Evolutionary conservation across 2,888 invertebrate species (phyloP).

Genomic region (Luperina testacea): DNA sequence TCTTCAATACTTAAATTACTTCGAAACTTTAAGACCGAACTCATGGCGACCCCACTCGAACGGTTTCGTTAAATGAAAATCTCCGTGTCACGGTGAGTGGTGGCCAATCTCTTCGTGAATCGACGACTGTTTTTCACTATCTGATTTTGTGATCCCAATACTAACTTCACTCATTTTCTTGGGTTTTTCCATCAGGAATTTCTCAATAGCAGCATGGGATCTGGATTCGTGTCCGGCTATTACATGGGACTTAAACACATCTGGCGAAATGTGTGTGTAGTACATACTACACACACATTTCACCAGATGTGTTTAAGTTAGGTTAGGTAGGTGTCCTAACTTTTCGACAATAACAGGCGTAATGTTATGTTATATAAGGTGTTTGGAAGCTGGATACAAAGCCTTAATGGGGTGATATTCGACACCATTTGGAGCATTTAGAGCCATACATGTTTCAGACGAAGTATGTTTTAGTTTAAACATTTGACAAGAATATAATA

Average conservation of each 20-base stretch:
- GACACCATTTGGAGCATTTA: too few species aligned
- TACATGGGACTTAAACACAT: not conserved
- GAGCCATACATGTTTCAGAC: too few species aligned
- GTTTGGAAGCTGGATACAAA: too few species aligned
- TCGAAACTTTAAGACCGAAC: conserved; percentile 19
- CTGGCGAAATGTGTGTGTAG: not conserved
- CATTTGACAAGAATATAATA: not conserved
- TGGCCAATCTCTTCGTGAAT: conserved; percentile 69
- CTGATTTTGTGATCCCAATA: conserved; percentile 28
- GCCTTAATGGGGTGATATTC: too few species aligned
- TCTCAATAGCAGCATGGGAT: not conserved
- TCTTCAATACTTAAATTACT: conserved; percentile 18
- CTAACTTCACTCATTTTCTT: not conserved
- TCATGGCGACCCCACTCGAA: conserved; percentile 55
- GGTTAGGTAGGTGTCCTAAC: too few species aligned
- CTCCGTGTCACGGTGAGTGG: conserved; percentile 69
- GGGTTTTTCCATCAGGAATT: not conserved
- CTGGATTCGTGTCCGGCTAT: too few species aligned
- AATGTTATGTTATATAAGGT: not conserved
- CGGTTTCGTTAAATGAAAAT: conserved; percentile 71
- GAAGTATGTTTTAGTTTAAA: not conserved
- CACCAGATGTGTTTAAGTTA: too few species aligned
- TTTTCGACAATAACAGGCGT: not conserved
- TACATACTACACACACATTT: too few species aligned
- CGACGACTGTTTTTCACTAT: conserved; percentile 63